A percentile compares a stretch with the other conserved stretches of the same genome.
Conservation (phyloP, 2,797 vertebrate genomes). For the Pseudochirops cupreus region DNA sequence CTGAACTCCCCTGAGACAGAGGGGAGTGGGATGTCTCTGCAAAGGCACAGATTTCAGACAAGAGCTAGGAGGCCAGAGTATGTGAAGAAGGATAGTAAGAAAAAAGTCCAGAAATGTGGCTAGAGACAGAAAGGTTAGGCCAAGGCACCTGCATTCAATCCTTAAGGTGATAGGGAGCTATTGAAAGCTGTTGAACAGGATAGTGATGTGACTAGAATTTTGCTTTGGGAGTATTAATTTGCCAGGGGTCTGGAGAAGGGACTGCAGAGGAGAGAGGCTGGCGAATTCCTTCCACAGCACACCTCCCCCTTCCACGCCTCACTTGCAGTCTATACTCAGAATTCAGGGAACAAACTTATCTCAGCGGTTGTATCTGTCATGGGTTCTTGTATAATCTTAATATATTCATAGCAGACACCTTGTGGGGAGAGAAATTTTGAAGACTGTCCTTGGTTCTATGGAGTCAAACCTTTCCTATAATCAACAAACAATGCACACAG, state of each 20-base stretch:
- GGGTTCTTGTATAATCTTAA: neutral
- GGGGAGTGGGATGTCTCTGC: neutral
- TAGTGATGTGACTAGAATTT: neutral
- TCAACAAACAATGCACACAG: neutral
- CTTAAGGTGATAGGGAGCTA: neutral
- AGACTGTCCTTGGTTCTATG: neutral
- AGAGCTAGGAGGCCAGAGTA: neutral
- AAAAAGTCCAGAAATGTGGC: neutral
- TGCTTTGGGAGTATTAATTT: neutral
- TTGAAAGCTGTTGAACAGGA: neutral
- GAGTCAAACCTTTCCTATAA: neutral
- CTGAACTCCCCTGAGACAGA: too few relatives aligned
- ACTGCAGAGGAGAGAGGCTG: neutral
- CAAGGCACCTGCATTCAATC: neutral
- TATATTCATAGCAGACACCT: neutral
- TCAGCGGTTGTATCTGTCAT: neutral
- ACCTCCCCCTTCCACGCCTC: neutral
- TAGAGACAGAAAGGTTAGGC: neutral
- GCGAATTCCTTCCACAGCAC: neutral
- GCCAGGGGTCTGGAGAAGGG: neutral
- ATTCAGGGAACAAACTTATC: neutral
- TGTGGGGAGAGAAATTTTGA: neutral
- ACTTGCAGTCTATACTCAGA: neutral
- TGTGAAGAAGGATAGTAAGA: neutral
- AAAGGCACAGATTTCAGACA: neutral